Evolutionary conservation across 1,140 invertebrate species (phyloP).

Genomic region (Diachasma alloeum): DNA sequence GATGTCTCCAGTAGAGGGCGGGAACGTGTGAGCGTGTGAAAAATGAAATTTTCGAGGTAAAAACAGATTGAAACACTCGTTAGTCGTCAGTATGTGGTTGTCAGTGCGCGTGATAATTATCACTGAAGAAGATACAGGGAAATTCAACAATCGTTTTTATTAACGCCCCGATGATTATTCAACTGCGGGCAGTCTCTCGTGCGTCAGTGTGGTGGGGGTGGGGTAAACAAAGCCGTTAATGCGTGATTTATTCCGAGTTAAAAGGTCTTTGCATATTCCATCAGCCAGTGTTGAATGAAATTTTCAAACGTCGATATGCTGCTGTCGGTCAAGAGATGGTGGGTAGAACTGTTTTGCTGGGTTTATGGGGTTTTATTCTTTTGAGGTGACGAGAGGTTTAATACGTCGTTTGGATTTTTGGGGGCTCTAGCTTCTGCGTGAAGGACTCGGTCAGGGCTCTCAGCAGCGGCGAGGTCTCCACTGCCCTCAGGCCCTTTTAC

Average conservation of each 20-base stretch:
- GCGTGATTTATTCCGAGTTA: not conserved
- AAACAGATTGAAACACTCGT: not conserved
- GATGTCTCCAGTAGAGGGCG: not conserved
- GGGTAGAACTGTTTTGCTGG: not conserved
- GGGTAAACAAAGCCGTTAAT: not conserved
- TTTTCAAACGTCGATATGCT: not conserved
- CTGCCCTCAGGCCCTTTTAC: slow-evolving; percentile 91
- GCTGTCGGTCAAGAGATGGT: not conserved
- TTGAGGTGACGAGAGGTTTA: not conserved
- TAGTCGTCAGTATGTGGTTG: too few species aligned
- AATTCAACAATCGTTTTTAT: too few species aligned
- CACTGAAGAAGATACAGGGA: too few species aligned
- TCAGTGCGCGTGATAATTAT: too few species aligned
- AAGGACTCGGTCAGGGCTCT: slow-evolving; percentile 57
- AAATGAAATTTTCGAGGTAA: not conserved
- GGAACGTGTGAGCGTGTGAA: not conserved
- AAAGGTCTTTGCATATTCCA: not conserved
- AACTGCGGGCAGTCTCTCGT: too few species aligned
- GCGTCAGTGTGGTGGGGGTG: too few species aligned
- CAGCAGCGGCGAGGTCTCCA: slow-evolving; percentile 83
- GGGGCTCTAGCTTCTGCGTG: slow-evolving; percentile 49
- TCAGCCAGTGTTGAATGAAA: not conserved
- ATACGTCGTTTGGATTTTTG: not conserved
- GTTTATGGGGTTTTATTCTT: not conserved
- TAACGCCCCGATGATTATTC: too few species aligned